Percentiles rank a stretch among this genome's conserved stretches.
Conservation (phyloP, 1,140 invertebrate genomes). For the Drosophila novamexicana region DNA sequence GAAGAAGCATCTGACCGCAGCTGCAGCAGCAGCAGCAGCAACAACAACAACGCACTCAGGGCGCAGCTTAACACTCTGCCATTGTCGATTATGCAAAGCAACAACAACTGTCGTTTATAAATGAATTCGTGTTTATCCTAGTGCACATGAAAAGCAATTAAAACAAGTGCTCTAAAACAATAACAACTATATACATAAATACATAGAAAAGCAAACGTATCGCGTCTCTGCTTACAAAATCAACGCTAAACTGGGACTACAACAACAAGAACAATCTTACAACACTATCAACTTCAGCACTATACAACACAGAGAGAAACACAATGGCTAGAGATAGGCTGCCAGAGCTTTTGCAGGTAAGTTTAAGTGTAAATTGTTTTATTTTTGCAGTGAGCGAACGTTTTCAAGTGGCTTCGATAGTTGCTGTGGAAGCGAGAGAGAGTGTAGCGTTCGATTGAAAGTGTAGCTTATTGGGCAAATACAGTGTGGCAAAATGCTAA, state of each 20-base stretch:
- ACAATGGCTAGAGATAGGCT: constrained; percentile 78
- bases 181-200: constrained; percentile 15
- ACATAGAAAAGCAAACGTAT: constrained; percentile 4
- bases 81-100: constrained; percentile 32
- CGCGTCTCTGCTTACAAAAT: constrained; percentile 17
- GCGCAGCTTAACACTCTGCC: constrained; percentile 13
- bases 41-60: too few species aligned
- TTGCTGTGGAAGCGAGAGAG: not conserved
- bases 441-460: not conserved
- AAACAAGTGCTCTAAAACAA: constrained; percentile 20
- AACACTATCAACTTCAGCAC: not conserved
- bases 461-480: not conserved
- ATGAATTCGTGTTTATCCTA: constrained; percentile 6
- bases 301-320: constrained; percentile 4
- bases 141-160: not conserved
- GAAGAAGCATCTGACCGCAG: constrained; percentile 12
- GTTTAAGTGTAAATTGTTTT: constrained; percentile 12
- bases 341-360: constrained; percentile 82
- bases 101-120: constrained; percentile 6
- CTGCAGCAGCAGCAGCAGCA: constrained; percentile 1
- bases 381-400: not conserved
- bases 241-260: constrained; percentile 19
- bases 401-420: not conserved
- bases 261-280: constrained; percentile 10
- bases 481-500: constrained; percentile 10